These are phyloP conservation scores for Drosophila imparisetae DNA, from an alignment of 2,888 invertebrate species.

Conservation along the genomic window DNA sequence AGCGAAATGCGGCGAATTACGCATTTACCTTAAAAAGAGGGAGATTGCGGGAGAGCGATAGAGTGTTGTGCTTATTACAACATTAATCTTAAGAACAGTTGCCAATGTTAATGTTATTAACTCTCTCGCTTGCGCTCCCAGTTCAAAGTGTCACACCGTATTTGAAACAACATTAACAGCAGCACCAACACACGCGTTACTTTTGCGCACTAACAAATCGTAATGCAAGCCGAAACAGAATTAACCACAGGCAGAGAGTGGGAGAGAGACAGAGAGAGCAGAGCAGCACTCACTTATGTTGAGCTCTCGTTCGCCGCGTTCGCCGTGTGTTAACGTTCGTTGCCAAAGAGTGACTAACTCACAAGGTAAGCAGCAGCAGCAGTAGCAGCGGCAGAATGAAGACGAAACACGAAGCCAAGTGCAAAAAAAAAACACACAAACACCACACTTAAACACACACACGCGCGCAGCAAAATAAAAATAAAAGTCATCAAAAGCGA, in stretches of 20 bases:
- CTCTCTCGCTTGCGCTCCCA: slow-evolving; percentile 30
- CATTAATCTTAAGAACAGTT: background rate
- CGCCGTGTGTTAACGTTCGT: slow-evolving; percentile 69
- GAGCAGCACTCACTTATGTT: slow-evolving; percentile 37
- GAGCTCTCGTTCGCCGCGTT: slow-evolving; percentile 53
- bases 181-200: slow-evolving; percentile 26
- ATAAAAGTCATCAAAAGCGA: slow-evolving; percentile 24
- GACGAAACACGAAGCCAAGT: slow-evolving; percentile 50
- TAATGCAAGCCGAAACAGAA: slow-evolving; percentile 17
- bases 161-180: slow-evolving; percentile 29
- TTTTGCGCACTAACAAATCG: slow-evolving; percentile 26
- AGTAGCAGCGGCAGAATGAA: slow-evolving; percentile 23
- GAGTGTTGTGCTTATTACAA: slow-evolving; percentile 34
- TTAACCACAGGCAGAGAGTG: slow-evolving; percentile 14
- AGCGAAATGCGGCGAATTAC: slow-evolving; percentile 45
- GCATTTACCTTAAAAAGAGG: slow-evolving; percentile 45
- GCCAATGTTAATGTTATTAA: slow-evolving; percentile 20
- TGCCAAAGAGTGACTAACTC: slow-evolving; percentile 77
- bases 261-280: slow-evolving; percentile 16
- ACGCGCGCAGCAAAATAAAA: slow-evolving; percentile 16
- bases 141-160: slow-evolving; percentile 40
- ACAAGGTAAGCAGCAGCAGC: slow-evolving; percentile 55
- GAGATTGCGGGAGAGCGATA: background rate
- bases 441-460: slow-evolving; percentile 30
- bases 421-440: slow-evolving; percentile 61